Evolutionary conservation across 2,888 invertebrate genomes (phyloP).

Genomic region (Andrena chrysosceles): DNA sequence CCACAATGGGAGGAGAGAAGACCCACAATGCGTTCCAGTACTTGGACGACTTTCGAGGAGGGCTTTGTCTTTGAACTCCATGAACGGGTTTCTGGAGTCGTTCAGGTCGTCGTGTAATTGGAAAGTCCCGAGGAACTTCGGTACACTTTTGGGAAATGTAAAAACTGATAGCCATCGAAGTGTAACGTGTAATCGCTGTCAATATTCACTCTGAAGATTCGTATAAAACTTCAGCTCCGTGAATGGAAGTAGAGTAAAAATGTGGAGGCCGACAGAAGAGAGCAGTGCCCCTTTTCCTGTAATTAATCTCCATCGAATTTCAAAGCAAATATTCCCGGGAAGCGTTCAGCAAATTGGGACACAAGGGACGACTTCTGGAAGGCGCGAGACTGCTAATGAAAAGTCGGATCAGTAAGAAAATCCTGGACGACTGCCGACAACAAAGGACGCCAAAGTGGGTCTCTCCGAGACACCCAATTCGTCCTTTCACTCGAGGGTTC

Average conservation of each 20-base stretch:
- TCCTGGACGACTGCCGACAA: conserved; percentile 43
- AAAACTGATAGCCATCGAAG: conserved; percentile 19
- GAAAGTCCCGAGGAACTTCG: background rate
- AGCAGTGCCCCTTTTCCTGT: background rate
- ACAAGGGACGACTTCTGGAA: background rate
- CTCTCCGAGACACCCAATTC: conserved; percentile 50
- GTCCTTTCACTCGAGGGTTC: conserved; percentile 46
- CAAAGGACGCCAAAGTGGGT: conserved; percentile 59
- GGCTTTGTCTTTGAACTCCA: conserved; percentile 20
- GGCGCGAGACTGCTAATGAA: conserved; percentile 38
- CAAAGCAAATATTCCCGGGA: conserved; percentile 8
- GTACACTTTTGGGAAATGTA: background rate
- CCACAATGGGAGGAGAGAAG: background rate
- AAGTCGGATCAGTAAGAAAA: conserved; percentile 41
- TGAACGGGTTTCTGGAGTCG: background rate
- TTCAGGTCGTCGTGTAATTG: background rate
- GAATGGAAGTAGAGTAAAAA: no score
- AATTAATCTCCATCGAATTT: conserved; percentile 30
- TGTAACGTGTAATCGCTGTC: background rate
- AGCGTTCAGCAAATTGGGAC: conserved; percentile 21
- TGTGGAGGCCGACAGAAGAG: background rate
- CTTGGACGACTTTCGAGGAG: conserved; percentile 27
- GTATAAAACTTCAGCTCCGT: no score
- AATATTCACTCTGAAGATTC: background rate
- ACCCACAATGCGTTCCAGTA: conserved; percentile 4